Evolutionary conservation across 64 coral and sea anemone genomes (phyloP).

Genomic region (Pocillopora verrucosa): DNA sequence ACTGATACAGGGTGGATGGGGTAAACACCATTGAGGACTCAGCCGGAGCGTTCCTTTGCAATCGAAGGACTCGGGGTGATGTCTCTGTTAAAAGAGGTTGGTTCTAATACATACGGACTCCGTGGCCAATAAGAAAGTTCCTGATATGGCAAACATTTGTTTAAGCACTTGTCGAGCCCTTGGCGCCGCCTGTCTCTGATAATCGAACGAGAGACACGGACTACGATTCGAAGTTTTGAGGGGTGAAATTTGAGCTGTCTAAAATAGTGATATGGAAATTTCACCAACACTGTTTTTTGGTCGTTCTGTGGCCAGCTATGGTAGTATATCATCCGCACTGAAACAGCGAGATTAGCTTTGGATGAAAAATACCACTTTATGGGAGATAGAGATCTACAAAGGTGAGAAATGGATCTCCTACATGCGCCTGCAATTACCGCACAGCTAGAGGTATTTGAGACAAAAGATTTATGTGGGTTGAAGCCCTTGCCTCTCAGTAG

Average conservation of each 20-base stretch:
- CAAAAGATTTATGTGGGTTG: neutral
- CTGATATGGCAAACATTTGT: constrained; percentile 34
- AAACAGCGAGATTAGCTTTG: neutral
- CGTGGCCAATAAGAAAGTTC: neutral
- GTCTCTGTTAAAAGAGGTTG: neutral
- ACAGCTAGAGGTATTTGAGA: neutral
- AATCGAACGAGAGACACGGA: neutral
- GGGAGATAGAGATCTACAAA: constrained; percentile 3
- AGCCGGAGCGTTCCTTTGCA: neutral
- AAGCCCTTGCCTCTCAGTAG: neutral
- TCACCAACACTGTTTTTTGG: neutral
- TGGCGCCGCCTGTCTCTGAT: constrained; percentile 22
- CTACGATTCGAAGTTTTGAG: neutral
- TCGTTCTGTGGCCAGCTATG: neutral
- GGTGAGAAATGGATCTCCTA: constrained; percentile 16
- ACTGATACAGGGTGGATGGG: constrained; percentile 27
- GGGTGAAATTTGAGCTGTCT: constrained; percentile 6
- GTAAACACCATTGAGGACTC: neutral
- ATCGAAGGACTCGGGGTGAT: neutral
- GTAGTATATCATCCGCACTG: neutral
- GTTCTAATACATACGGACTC: neutral
- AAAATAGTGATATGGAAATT: neutral
- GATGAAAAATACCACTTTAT: neutral
- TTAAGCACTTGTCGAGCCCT: neutral
- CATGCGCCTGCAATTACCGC: constrained; percentile 3